phyloP scores from a whole-genome alignment of 2,888 invertebrate genomes.

The Diaphora mendica region DNA sequence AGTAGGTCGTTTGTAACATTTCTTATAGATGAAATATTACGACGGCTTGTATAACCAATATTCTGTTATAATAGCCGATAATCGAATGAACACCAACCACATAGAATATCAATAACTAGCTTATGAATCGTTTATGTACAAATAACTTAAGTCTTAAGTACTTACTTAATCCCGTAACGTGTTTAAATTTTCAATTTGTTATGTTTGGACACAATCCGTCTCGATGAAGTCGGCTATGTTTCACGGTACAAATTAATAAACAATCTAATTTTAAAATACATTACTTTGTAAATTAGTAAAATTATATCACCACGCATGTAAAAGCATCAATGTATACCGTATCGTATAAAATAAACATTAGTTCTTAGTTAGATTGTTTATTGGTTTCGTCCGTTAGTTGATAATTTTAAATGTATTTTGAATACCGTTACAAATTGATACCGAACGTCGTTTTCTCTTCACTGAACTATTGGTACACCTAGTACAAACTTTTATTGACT shows the following conservation, averaged over 20 bases:
- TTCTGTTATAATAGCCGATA: constrained; percentile 10
- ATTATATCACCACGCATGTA: neutral
- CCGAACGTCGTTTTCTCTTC: constrained; percentile 58
- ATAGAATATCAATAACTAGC: constrained; percentile 48
- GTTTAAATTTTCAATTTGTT: constrained; percentile 46
- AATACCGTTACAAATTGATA: constrained; percentile 37
- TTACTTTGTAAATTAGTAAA: neutral
- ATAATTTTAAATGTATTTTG: constrained; percentile 43
- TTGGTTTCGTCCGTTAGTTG: constrained; percentile 24
- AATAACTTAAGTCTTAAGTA: constrained; percentile 54
- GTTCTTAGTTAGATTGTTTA: constrained; percentile 11
- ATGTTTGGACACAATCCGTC: constrained; percentile 36
- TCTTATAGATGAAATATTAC: constrained; percentile 11
- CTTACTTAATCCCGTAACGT: constrained; percentile 48
- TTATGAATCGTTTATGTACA: constrained; percentile 56
- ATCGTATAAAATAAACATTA: neutral
- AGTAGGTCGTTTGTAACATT: neutral
- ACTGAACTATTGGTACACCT: constrained; percentile 47
- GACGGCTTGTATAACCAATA: neutral
- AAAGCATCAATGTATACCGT: neutral
- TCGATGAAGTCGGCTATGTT: constrained; percentile 31
- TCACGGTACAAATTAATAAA: constrained; percentile 1
- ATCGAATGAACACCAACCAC: constrained; percentile 15
- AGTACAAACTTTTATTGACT: constrained; percentile 32
- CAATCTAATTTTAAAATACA: neutral